Base-by-base conservation (phyloP, 2,888 invertebrate genomes). In the Drosophila nigritarsus region DNA sequence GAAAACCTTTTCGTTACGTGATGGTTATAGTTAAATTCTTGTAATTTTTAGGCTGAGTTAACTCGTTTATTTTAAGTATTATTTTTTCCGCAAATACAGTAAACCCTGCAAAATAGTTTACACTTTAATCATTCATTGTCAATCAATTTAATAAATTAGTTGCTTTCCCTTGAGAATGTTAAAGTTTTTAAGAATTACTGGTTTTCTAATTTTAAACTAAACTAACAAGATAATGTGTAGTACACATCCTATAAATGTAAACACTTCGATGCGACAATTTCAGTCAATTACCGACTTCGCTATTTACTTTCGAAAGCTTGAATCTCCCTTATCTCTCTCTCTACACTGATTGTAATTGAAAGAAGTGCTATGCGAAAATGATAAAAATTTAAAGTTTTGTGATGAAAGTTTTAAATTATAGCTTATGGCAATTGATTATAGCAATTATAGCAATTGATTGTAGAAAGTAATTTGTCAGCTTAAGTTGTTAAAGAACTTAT, bases 351-450 rank as follows among this genome's bases (percentile, higher is more conserved):
- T 40, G 15, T n/a, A 27, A 29, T 54, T 34, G 30, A 30, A 56
- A 56, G 9, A n/a, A 56, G 32, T 51, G 67, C 36, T 36, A 30
- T 32, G 13, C 30, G 20, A 65, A 65, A 53, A 24, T 45, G 60
- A 73, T 73, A 66, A 73, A 51, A 55, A 61, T 55, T 60, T 29
- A 36, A 20, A 48, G 42, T 60, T 56, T 13, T 65, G 51, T 53
- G 61, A 65, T 56, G 48, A 74, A 58, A 75, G 30, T 56, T 65
- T 58, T 70, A 51, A 69, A 61, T 70, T 55, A 51, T 18, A 27
- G 54, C 40, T 48, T 53, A 56, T 74, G 36, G 34, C 38, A 51
- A 20, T 9, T 48, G 55, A 40, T 58, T 66, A 55, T 38, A 36
- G 18, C 32, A 30, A 30, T 48, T 53, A 56, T 74, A 27, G 40